Percentiles rank a stretch among this genome's conserved stretches.
Conservation (phyloP, 2,888 invertebrate genomes). For the Chaetoderma sp. region DNA sequence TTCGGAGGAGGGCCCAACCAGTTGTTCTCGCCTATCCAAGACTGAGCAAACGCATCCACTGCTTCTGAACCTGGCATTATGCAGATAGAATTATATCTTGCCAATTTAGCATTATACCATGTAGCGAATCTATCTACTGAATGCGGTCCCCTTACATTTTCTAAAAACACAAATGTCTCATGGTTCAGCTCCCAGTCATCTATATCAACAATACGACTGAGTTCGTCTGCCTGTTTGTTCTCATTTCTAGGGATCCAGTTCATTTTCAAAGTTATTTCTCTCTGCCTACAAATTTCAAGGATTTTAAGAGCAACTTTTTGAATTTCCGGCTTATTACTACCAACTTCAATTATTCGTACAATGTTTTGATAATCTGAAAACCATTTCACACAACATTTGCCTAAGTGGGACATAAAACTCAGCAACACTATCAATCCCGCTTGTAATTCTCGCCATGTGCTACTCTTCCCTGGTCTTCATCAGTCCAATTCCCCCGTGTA, state of each 20-base stretch:
- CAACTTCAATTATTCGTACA: constrained; percentile 2
- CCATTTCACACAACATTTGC: background rate
- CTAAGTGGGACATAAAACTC: background rate
- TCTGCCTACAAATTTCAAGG: background rate
- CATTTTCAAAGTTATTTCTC: background rate
- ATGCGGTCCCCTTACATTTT: constrained; percentile 11
- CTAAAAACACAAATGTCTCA: background rate
- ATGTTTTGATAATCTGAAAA: constrained; percentile 15
- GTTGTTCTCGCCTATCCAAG: constrained; percentile 6
- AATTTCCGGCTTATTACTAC: constrained; percentile 11
- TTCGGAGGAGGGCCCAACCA: constrained; percentile 23
- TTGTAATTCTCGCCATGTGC: constrained; percentile 14
- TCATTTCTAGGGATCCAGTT: constrained; percentile 10
- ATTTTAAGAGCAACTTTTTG: constrained; percentile 4
- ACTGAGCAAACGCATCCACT: constrained; percentile 11
- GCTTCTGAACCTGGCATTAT: background rate
- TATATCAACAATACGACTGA: constrained; percentile 5
- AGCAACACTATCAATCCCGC: constrained; percentile 1
- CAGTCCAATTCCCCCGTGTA: constrained; percentile 2
- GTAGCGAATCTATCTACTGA: constrained; percentile 13
- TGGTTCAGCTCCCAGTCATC: constrained; percentile 11
- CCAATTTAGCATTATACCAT: constrained; percentile 12
- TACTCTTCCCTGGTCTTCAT: background rate
- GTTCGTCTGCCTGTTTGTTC: constrained; percentile 9
- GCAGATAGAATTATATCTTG: constrained; percentile 9